Base-by-base conservation (phyloP, 1,140 invertebrate species). In the Drosophila nannoptera region DNA sequence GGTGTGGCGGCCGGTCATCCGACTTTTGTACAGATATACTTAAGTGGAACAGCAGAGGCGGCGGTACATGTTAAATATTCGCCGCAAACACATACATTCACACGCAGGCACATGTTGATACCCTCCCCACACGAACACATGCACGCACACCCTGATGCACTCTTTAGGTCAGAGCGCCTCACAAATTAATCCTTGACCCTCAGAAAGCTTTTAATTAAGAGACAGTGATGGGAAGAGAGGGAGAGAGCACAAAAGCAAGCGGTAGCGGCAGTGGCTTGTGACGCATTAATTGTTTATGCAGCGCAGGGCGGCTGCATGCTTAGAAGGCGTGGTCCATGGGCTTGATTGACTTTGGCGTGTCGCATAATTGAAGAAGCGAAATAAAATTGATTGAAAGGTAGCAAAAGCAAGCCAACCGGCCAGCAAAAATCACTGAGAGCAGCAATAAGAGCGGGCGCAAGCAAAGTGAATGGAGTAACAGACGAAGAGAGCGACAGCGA, bases 171-270 rank as follows among this genome's bases (percentile, higher is more conserved):
- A 69, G 35, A 42, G 36, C 32, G 59, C 40, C 52, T 42, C 66
- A 52, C 63, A 55, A 87, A 83, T 87, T 87, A 87, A 87, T 84
- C 84, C 78, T 69, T 84, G 83, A 87, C 83, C 83, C 69, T 59
- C 48, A 40, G 58, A 50, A 67, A 72, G 52, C 72, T 61, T 64
- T 84, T 84, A 87, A 87, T 87, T 78, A 75, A 81, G 49, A 78
- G 55, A 60, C 22, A 22, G 1, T 22, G 22, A 22, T 22, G 22
- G 22, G 22, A 22, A 22, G 36, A 61, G 35, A 61, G 31, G 29
- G 14, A 33, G 42, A 35, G 63, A 50, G 31, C 11, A 43, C 5
- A 12, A 48, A 14, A 42, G 31, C 11, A 11, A 22, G 8, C 29
- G 45, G 22, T 6, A 46, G n/a, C 32, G 35, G 14, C 33, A 36